Evolutionary conservation across 2,113 vertebrate genomes (phyloP).

Genomic region (Malurus elegans): DNA sequence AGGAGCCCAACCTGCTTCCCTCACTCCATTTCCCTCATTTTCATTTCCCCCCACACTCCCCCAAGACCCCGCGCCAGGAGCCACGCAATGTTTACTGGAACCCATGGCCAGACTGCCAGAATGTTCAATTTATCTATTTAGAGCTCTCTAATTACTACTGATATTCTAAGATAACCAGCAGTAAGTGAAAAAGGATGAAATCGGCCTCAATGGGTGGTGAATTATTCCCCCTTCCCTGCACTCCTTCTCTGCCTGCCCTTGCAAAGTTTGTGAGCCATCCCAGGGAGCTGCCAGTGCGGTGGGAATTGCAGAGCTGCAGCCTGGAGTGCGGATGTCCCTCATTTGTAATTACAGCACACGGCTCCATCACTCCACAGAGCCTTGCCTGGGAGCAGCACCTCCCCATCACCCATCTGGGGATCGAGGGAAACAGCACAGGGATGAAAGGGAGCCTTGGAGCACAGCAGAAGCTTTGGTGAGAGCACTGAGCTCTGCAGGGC

Average conservation of each 20-base stretch:
- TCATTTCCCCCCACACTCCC: background rate
- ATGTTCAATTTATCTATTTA: background rate
- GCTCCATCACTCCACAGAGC: background rate
- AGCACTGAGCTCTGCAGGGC: background rate
- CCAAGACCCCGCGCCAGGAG: background rate
- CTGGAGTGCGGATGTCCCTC: background rate
- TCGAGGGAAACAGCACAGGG: accelerated
- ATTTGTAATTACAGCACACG: background rate
- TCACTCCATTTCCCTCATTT: background rate
- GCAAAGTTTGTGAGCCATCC: too few species aligned
- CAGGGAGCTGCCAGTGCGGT: background rate
- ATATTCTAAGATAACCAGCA: background rate
- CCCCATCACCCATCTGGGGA: background rate
- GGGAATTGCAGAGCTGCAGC: background rate
- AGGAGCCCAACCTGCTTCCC: background rate
- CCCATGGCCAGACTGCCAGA: background rate
- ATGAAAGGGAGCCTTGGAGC: background rate
- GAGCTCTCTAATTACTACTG: background rate
- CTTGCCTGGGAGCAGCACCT: background rate
- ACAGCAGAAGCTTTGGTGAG: background rate
- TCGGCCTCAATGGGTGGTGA: background rate
- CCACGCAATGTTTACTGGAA: background rate
- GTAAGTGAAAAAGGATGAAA: background rate
- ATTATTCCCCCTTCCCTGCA: background rate
- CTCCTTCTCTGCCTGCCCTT: background rate